phyloP scores from a whole-genome alignment of 2,797 vertebrate species.

The Chrysocyon brachyurus region DNA sequence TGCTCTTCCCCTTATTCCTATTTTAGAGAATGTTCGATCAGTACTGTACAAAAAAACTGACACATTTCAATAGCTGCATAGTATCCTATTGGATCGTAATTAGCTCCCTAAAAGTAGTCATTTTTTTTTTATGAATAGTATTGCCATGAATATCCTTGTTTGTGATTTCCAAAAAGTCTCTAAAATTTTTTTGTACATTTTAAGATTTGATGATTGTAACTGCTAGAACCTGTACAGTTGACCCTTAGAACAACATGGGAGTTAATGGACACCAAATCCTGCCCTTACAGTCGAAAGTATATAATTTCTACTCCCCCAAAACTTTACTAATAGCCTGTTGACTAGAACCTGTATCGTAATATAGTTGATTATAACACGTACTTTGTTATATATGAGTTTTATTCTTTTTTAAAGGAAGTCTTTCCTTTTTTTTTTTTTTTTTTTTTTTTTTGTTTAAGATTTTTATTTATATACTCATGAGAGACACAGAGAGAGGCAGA shows the following conservation, averaged over 20 bases:
- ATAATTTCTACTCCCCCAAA: neutral
- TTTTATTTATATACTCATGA: too few relatives aligned
- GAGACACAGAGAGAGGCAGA: too few relatives aligned
- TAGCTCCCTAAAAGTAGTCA: neutral
- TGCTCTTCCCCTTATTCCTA: neutral
- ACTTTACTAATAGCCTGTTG: neutral
- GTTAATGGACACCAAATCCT: neutral
- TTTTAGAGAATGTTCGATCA: neutral
- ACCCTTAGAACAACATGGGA: neutral
- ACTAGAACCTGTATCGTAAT: neutral
- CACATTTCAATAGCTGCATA: neutral
- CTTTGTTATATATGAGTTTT: neutral
- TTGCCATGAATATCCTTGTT: neutral
- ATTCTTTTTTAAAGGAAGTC: too few relatives aligned
- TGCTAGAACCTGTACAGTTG: neutral
- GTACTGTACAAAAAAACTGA: neutral
- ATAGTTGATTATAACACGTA: neutral
- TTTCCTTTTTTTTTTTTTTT: too few relatives aligned
- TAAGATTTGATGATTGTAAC: slow-evolving; percentile 17
- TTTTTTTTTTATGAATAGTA: neutral
- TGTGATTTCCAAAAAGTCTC: neutral
- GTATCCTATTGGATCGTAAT: neutral
- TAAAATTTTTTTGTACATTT: neutral
- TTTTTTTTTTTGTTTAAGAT: too few relatives aligned
- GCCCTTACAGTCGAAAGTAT: neutral